These are phyloP conservation scores for Eurois occulta DNA, from an alignment of 2,888 invertebrate genomes.

Conservation along the genomic window DNA sequence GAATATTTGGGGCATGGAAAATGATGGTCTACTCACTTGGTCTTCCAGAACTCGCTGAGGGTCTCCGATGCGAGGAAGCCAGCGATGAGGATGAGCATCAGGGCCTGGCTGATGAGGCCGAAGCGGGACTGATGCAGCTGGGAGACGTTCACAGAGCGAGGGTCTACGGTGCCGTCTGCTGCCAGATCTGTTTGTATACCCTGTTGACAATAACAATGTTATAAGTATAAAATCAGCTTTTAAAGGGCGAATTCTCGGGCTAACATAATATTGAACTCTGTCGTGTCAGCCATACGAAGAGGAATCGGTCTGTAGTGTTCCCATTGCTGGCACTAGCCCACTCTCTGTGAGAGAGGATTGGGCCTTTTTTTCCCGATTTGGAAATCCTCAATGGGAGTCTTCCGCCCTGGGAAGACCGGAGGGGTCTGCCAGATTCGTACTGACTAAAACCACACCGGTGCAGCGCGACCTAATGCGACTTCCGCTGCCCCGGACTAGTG, in stretches of 20 bases:
- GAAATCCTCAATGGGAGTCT: too few relatives aligned
- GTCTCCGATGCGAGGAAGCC: constrained; percentile 97
- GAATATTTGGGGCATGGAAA: not conserved
- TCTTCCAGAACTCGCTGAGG: constrained; percentile 97
- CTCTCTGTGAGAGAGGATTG: not conserved
- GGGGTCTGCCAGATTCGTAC: too few relatives aligned
- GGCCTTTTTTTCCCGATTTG: too few relatives aligned
- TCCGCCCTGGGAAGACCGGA: too few relatives aligned
- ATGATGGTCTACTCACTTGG: constrained; percentile 92
- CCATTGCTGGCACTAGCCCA: not conserved
- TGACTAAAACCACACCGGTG: too few relatives aligned
- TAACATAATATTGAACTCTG: not conserved
- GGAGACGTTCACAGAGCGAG: constrained; percentile 93
- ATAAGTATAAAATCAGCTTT: not conserved
- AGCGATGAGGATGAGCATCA: constrained; percentile 97
- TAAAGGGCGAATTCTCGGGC: not conserved
- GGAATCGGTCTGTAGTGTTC: not conserved
- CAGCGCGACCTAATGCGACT: too few relatives aligned
- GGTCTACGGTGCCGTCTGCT: constrained; percentile 82
- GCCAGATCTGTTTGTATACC: constrained; percentile 85
- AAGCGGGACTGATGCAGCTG: constrained; percentile 97
- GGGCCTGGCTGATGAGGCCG: constrained; percentile 96
- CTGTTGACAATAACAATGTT: constrained; percentile 68
- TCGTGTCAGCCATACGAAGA: not conserved
- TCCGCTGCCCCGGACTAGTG: too few relatives aligned